Percentiles rank a stretch among this genome's conserved stretches.
Evolutionary conservation across 2,888 invertebrate species (phyloP).

Genomic region (Venusia cambrica): DNA sequence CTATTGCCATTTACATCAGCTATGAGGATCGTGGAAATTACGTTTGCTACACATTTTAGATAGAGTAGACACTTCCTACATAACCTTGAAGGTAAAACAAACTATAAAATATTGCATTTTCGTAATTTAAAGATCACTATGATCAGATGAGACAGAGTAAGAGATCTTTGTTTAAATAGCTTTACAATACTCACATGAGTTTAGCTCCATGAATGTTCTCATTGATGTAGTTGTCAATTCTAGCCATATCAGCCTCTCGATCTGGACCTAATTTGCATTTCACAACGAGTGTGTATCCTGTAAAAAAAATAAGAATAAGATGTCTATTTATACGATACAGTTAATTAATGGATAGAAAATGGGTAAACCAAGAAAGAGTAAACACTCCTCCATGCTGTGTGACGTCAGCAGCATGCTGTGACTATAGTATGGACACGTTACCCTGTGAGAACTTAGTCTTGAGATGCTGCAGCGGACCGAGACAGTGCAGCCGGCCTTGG

Average conservation of each 20-base stretch:
- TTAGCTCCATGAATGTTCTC: constrained; percentile 52
- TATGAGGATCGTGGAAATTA: too few relatives aligned
- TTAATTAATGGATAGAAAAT: too few relatives aligned
- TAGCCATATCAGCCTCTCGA: constrained; percentile 42
- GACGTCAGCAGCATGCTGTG: neutral
- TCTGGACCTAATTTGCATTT: constrained; percentile 61
- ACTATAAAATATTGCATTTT: constrained; percentile 23
- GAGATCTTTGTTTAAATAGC: too few relatives aligned
- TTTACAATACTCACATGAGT: constrained; percentile 63
- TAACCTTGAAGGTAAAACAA: too few relatives aligned
- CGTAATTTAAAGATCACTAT: too few relatives aligned
- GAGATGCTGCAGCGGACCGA: constrained; percentile 83
- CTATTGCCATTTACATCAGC: too few relatives aligned
- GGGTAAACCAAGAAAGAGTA: too few relatives aligned
- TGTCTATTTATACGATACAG: too few relatives aligned
- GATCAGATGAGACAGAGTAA: too few relatives aligned
- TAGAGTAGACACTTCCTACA: too few relatives aligned
- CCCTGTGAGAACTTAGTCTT: constrained; percentile 72
- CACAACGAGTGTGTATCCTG: constrained; percentile 80
- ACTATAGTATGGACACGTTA: constrained; percentile 41
- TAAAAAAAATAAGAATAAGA: constrained; percentile 19
- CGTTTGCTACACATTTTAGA: too few relatives aligned
- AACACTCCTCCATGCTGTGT: too few relatives aligned
- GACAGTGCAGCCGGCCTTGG: constrained; percentile 83
- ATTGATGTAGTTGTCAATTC: constrained; percentile 48